These are phyloP conservation scores for Brachyptera putata DNA, from an alignment of 2,888 invertebrate species.

Conservation along the genomic window DNA sequence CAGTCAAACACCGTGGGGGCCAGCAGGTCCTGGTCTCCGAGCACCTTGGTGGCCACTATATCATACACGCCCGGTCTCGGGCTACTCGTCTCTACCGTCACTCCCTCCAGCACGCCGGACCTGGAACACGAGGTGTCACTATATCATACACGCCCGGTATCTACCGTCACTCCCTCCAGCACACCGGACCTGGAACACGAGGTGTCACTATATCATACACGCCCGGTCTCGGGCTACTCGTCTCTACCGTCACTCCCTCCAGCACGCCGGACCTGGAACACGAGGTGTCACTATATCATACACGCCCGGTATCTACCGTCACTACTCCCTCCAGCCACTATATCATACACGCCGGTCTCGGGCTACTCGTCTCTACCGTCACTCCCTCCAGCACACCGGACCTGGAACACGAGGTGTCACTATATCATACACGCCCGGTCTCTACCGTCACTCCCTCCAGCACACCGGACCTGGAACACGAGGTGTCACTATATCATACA, in stretches of 20 bases:
- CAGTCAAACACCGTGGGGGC: slow-evolving; percentile 39
- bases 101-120: slow-evolving; percentile 14
- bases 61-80: slow-evolving; percentile 30
- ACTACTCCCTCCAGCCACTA: slow-evolving; percentile 22
- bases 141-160: too few relatives aligned
- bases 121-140: too few relatives aligned
- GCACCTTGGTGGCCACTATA: slow-evolving; percentile 33
- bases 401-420: too few relatives aligned
- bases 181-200: too few relatives aligned
- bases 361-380: slow-evolving; percentile 4
- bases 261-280: slow-evolving; percentile 11
- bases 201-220: slow-evolving; percentile 36
- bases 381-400: slow-evolving; percentile 17
- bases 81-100: slow-evolving; percentile 5
- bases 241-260: slow-evolving; percentile 17
- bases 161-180: too few relatives aligned
- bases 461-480: too few relatives aligned
- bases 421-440: too few relatives aligned
- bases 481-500: too few relatives aligned
- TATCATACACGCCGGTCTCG: too few relatives aligned
- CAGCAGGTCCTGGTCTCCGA: slow-evolving; percentile 34
- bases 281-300: too few relatives aligned
- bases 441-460: too few relatives aligned
- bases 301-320: slow-evolving; percentile 9
- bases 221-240: not conserved